A percentile compares a stretch with the other conserved stretches of the same genome.
These are phyloP conservation scores for Acanthurus leucopareius DNA, from an alignment of 2,797 vertebrate genomes.

Conservation along the genomic window DNA sequence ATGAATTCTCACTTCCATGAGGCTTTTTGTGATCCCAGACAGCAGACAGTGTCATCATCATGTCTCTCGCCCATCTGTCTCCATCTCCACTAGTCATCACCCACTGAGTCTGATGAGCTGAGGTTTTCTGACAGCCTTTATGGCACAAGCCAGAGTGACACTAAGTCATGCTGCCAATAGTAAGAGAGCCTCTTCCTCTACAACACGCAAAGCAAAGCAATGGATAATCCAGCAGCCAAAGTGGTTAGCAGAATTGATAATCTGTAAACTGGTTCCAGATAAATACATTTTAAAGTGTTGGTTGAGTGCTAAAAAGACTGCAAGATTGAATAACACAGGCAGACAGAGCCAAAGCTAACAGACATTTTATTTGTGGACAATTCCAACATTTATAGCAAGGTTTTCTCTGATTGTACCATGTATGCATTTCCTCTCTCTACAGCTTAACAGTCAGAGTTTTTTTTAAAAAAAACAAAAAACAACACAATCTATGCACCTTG, in stretches of 20 bases:
- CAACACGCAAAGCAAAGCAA: conserved; percentile 21
- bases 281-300: conserved; percentile 25
- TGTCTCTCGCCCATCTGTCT: conserved; percentile 84
- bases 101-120: conserved; percentile 76
- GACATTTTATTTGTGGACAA: neutral
- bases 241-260: conserved; percentile 3
- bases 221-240: conserved; percentile 28
- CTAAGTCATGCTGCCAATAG: conserved; percentile 71
- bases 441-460: conserved; percentile 1
- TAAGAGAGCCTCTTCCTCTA: conserved; percentile 56
- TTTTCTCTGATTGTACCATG: neutral
- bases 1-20: conserved; percentile 84
- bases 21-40: conserved; percentile 85
- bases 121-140: conserved; percentile 77
- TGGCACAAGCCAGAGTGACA: conserved; percentile 74
- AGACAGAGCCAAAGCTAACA: neutral
- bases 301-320: neutral
- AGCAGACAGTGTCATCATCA: conserved; percentile 84
- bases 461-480: conserved; percentile 11
- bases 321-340: conserved; percentile 1
- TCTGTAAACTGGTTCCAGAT: conserved; percentile 10
- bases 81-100: conserved; percentile 80
- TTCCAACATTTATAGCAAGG: conserved; percentile 10
- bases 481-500: conserved; percentile 36
- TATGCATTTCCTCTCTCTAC: neutral